Conservation (phyloP, 2,888 invertebrate species). For the Pyrochroa serraticornis region DNA sequence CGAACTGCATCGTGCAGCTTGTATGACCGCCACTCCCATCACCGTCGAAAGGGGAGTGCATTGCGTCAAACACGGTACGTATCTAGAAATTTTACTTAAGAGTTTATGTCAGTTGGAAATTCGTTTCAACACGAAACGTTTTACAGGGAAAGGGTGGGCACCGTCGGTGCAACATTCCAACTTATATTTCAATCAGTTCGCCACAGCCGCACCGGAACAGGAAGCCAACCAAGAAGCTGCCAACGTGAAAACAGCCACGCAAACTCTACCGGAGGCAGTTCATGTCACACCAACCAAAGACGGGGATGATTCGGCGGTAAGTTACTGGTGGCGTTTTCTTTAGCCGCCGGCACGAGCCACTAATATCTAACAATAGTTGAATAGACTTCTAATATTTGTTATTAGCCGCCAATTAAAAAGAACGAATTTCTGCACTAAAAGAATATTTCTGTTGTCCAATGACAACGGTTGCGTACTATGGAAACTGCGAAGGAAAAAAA, state of each 20-base stretch:
- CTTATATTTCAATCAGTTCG: conserved; percentile 41
- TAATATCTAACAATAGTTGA: no score
- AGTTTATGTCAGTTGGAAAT: no score
- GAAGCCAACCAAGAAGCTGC: conserved; percentile 20
- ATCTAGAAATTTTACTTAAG: not conserved
- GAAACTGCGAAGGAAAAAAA: no score
- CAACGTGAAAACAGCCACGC: conserved; percentile 29
- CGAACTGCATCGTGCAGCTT: conserved; percentile 69
- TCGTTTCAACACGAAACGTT: conserved; percentile 19
- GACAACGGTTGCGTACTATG: no score
- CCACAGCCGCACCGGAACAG: conserved; percentile 36
- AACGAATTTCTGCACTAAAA: no score
- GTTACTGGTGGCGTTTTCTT: not conserved
- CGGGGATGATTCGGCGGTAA: conserved; percentile 1
- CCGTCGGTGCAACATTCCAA: conserved; percentile 45
- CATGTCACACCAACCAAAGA: conserved; percentile 21
- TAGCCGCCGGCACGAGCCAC: not conserved
- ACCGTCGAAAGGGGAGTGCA: conserved; percentile 62
- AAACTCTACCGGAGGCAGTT: conserved; percentile 26
- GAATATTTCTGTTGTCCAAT: no score
- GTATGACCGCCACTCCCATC: conserved; percentile 62
- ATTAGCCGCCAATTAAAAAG: no score
- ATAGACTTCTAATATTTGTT: no score
- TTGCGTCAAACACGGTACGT: conserved; percentile 59
- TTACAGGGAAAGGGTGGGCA: conserved; percentile 55